Base-by-base conservation (phyloP, 2,888 invertebrate species). In the Andrena minutula region DNA sequence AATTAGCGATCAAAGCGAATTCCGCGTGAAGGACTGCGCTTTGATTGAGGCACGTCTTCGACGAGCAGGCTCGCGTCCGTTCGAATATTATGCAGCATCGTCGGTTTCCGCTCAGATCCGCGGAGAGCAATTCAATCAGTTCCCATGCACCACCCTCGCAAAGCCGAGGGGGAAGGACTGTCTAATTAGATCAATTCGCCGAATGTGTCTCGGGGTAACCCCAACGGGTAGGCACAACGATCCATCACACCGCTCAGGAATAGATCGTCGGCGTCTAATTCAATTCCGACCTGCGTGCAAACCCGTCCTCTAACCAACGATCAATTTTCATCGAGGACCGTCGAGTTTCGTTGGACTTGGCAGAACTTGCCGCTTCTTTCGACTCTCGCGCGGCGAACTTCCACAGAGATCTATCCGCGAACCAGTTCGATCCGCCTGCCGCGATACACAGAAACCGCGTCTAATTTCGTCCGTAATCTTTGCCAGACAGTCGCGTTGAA, bases 131-230 rank as follows among this genome's bases (percentile, higher is more conserved):
- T 84, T 86, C 84, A 76, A 86, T 86, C 80, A 82, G 72, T 65
- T 68, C 23, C 65, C 23, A 16, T 51, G 28, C 32, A 26, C 12
- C 51, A 10, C 28, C 68, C 74, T 41, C 20, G 61, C 56, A 49
- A 69, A 69, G 23, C 63, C 74, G 64, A 78, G 82, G 28, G 49
- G 75, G 61, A 70, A 78, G 75, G 71, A 56, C 58, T 58, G 82
- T 79, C 78, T 87, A 86, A 85, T 85, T 85, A 82, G 84, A 85
- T 85, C 79, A 79, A 84, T 82, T 72, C 82, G 28, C 20, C 65
- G 78, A 82, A 83, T 82, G 72, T 75, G 84, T 83, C 84, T 69
- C 61, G 74, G 69, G 79, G 77, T 60, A 72, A 72, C 56, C 76
- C 64, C 72, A 61, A 70, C 72, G 68, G 79, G 74, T 75, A 69